These are phyloP conservation scores for Montifringilla adamsi DNA, from an alignment of 2,113 vertebrate species.

Conservation along the genomic window DNA sequence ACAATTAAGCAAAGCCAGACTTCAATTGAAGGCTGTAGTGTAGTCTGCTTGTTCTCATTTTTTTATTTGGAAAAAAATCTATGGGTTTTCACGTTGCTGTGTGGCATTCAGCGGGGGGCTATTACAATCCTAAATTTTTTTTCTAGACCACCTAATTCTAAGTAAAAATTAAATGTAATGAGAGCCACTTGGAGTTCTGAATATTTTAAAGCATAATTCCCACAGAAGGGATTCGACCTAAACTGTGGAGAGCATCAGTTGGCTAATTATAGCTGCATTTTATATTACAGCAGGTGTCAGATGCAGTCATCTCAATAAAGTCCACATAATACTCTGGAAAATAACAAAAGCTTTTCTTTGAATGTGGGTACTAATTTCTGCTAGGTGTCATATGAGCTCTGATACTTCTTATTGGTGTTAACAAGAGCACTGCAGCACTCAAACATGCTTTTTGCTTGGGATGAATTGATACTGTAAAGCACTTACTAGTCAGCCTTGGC, in stretches of 20 bases:
- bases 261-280: constrained; percentile 87
- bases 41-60: constrained; percentile 93
- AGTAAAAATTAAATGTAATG: constrained; percentile 86
- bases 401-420: constrained; percentile 80
- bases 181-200: constrained; percentile 85
- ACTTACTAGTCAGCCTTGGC: constrained; percentile 81
- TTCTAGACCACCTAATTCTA: constrained; percentile 86
- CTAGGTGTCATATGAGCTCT: constrained; percentile 81
- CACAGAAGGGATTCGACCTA: constrained; percentile 90
- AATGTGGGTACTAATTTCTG: constrained; percentile 84
- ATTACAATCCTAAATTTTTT: constrained; percentile 98
- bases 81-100: constrained; percentile 85
- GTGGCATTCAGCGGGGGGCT: constrained; percentile 88
- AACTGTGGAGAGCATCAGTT: constrained; percentile 84
- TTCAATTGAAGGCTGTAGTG: constrained; percentile 91
- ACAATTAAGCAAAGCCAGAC: constrained; percentile 97
- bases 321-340: constrained; percentile 82
- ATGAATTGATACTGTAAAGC: constrained; percentile 83
- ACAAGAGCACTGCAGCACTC: constrained; percentile 78
- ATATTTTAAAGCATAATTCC: constrained; percentile 93
- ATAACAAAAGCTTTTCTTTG: constrained; percentile 85
- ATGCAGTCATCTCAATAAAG: constrained; percentile 86
- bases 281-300: constrained; percentile 86
- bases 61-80: constrained; percentile 90
- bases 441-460: constrained; percentile 80